Evolutionary conservation across 2,888 invertebrate genomes (phyloP).

Genomic region (Pseudococcus viburni): DNA sequence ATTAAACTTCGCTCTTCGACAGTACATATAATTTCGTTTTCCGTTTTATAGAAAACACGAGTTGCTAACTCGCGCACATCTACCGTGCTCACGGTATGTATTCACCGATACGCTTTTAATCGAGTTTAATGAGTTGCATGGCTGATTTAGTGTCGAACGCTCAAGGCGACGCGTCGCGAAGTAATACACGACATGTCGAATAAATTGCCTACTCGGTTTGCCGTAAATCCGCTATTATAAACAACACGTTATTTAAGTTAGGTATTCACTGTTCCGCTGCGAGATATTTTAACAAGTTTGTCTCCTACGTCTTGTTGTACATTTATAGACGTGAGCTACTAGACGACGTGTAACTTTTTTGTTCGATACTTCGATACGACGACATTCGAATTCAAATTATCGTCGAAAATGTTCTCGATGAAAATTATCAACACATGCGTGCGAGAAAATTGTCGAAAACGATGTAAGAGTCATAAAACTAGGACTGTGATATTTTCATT

Average conservation of each 20-base stretch:
- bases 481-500: no score
- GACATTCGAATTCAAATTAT: no score
- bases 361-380: no score
- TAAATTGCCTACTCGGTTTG: conserved; percentile 30
- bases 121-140: neutral
- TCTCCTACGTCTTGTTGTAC: no score
- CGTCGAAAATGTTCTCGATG: no score
- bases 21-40: neutral
- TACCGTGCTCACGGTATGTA: neutral
- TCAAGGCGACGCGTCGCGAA: neutral
- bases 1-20: neutral
- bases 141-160: neutral
- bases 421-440: no score
- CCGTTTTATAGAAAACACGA: neutral
- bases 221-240: conserved; percentile 16
- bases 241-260: neutral
- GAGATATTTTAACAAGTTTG: no score
- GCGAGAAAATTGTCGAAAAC: no score
- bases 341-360: no score
- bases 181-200: neutral
- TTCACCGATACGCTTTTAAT: neutral
- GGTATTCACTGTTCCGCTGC: no score
- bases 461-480: no score
- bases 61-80: neutral
- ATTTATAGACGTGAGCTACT: no score